Conservation (phyloP, 2,888 invertebrate species). For the Leptinotarsa juncta region DNA sequence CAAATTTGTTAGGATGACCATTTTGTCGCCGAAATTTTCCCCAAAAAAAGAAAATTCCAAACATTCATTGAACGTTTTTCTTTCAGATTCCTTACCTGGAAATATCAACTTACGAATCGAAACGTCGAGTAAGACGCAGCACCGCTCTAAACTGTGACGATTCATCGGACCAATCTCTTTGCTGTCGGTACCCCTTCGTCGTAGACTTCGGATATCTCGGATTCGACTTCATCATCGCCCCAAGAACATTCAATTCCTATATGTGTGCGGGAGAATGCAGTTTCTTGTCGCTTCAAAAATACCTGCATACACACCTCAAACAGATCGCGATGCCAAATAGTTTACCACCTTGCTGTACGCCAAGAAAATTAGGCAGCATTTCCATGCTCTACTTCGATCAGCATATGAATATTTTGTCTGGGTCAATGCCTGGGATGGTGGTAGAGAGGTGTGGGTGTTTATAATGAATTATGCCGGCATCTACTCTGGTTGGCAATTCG, state of each 20-base stretch:
- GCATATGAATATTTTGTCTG: slow-evolving; percentile 87
- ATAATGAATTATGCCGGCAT: slow-evolving; percentile 65
- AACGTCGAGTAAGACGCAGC: slow-evolving; percentile 80
- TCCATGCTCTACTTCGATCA: slow-evolving; percentile 93
- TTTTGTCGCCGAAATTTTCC: too few relatives aligned
- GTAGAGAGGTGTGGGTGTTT: slow-evolving; percentile 94
- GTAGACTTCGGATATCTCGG: slow-evolving; percentile 96
- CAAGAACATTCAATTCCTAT: slow-evolving; percentile 93
- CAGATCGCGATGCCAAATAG: slow-evolving; percentile 82
- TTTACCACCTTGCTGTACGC: slow-evolving; percentile 93
- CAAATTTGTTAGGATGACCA: too few relatives aligned
- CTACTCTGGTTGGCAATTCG: slow-evolving; percentile 16
- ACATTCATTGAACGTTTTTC: slow-evolving; percentile 29
- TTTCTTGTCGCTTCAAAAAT: slow-evolving; percentile 86
- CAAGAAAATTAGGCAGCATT: slow-evolving; percentile 87
- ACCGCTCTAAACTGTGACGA: slow-evolving; percentile 88
- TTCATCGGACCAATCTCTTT: slow-evolving; percentile 79
- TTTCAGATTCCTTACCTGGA: slow-evolving; percentile 72
- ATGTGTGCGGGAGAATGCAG: slow-evolving; percentile 97
- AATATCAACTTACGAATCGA: slow-evolving; percentile 69
- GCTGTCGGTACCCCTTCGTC: slow-evolving; percentile 93
- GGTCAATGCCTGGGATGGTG: slow-evolving; percentile 92
- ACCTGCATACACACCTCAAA: slow-evolving; percentile 89
- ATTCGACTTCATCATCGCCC: slow-evolving; percentile 98
- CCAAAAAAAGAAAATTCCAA: neutral